These are phyloP conservation scores for Dasypus novemcinctus DNA, from an alignment of 2,113 vertebrate genomes.

Conservation along the genomic window DNA sequence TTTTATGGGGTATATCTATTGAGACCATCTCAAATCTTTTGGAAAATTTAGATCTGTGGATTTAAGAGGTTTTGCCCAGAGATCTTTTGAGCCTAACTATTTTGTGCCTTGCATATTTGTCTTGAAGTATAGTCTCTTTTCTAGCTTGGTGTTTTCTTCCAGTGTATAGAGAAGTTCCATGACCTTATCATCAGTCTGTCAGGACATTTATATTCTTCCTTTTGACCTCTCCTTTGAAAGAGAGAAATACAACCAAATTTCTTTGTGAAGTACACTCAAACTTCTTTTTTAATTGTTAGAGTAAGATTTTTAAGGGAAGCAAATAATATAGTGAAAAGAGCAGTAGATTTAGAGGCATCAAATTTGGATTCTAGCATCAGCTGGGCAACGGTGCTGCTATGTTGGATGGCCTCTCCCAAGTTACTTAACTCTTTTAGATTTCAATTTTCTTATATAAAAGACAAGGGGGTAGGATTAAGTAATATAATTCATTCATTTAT, in stretches of 20 bases:
- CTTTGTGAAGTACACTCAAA: not conserved
- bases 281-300: not conserved
- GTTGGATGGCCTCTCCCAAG: not conserved
- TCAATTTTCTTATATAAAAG: conserved; percentile 14
- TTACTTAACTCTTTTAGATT: not conserved
- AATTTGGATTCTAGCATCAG: not conserved
- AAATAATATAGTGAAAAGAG: not conserved
- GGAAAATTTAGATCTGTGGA: conserved; percentile 33
- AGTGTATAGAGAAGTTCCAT: not conserved
- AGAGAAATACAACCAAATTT: not conserved
- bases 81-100: not conserved
- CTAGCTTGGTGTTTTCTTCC: conserved; percentile 29
- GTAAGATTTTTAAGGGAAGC: conserved; percentile 16
- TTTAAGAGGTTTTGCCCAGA: not conserved
- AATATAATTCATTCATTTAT: conserved; percentile 13
- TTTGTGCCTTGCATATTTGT: not conserved
- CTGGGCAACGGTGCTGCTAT: not conserved
- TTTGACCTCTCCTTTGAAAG: conserved; percentile 31
- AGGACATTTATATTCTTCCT: not conserved
- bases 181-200: not conserved
- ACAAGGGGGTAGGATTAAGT: not conserved
- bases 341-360: not conserved
- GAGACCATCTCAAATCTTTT: conserved; percentile 22
- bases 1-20: conserved; percentile 47
- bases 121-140: not conserved